These are phyloP conservation scores for Periophthalmus magnuspinnatus DNA, from an alignment of 2,797 vertebrate species.

Conservation along the genomic window DNA sequence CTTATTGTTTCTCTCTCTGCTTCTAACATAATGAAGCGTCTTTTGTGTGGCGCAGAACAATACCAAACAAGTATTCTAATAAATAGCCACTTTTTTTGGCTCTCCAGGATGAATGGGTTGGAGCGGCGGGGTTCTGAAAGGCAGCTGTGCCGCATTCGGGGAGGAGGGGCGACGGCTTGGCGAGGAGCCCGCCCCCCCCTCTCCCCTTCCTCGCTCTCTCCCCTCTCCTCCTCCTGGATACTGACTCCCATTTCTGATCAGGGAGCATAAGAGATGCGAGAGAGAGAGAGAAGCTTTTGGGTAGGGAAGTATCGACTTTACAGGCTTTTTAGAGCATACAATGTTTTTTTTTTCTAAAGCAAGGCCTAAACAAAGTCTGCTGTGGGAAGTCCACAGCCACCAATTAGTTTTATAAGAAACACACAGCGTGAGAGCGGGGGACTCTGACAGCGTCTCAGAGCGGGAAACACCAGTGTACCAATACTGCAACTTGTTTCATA, in stretches of 20 bases:
- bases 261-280: conserved; percentile 49
- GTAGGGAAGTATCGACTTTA: conserved; percentile 41
- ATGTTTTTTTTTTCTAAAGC: conserved; percentile 35
- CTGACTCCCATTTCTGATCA: conserved; percentile 72
- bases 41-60: conserved; percentile 97
- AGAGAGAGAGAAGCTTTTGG: background rate
- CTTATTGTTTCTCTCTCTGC: conserved; percentile 96
- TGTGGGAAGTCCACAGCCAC: conserved; percentile 37
- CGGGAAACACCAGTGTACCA: conserved; percentile 19
- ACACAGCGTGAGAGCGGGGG: conserved; percentile 88
- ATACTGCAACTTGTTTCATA: background rate
- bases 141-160: conserved; percentile 91
- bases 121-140: conserved; percentile 90
- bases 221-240: conserved; percentile 68
- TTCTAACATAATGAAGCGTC: conserved; percentile 92
- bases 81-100: conserved; percentile 95
- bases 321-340: conserved; percentile 38
- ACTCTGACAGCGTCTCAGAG: conserved; percentile 81
- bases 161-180: conserved; percentile 86
- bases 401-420: conserved; percentile 36
- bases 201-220: conserved; percentile 56
- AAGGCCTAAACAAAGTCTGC: conserved; percentile 24
- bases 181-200: conserved; percentile 61
- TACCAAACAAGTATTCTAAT: conserved; percentile 98
- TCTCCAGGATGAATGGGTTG: conserved; percentile 90